Percentiles rank a stretch among this genome's conserved stretches.
Conservation (phyloP, 1,140 invertebrate genomes). For the Pseudomyrmex cubaensis region DNA sequence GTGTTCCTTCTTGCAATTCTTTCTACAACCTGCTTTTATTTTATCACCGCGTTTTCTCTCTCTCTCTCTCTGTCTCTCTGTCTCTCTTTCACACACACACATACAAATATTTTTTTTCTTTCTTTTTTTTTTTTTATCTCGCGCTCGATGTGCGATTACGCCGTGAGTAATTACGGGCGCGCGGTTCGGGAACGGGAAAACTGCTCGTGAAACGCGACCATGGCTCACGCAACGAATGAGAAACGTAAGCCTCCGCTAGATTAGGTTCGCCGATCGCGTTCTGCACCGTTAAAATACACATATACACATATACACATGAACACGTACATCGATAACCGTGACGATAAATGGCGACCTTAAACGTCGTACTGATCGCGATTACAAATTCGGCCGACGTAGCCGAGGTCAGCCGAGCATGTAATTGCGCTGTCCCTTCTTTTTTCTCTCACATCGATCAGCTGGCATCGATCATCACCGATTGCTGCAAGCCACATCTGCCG, state of each 20-base stretch:
- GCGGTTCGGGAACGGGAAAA: slow-evolving; percentile 44
- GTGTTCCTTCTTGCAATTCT: not conserved
- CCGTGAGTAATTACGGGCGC: slow-evolving; percentile 61
- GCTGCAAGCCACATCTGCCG: not conserved
- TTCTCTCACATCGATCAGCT: not conserved
- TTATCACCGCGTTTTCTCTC: not conserved
- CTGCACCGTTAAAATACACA: slow-evolving; percentile 55
- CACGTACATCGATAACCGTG: slow-evolving; percentile 49
- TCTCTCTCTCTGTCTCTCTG: not conserved
- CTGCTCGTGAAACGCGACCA: slow-evolving; percentile 33
- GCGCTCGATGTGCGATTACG: slow-evolving; percentile 44
- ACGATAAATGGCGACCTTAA: slow-evolving; percentile 33
- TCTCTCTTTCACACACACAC: too few species aligned
- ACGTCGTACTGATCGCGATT: slow-evolving; percentile 45
- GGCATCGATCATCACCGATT: slow-evolving; percentile 32
- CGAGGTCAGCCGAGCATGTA: slow-evolving; percentile 51
- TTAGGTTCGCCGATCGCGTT: slow-evolving; percentile 65
- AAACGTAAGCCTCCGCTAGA: slow-evolving; percentile 45
- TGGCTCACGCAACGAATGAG: slow-evolving; percentile 25
- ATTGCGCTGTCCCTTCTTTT: slow-evolving; percentile 49
- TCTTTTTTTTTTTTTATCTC: slow-evolving; percentile 22
- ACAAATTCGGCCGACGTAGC: slow-evolving; percentile 59
- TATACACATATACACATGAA: slow-evolving; percentile 45
- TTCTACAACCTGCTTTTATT: not conserved
- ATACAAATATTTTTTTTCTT: too few species aligned